These are phyloP conservation scores for Pterocles orientalis DNA, from an alignment of 2,113 vertebrate species.

Conservation along the genomic window DNA sequence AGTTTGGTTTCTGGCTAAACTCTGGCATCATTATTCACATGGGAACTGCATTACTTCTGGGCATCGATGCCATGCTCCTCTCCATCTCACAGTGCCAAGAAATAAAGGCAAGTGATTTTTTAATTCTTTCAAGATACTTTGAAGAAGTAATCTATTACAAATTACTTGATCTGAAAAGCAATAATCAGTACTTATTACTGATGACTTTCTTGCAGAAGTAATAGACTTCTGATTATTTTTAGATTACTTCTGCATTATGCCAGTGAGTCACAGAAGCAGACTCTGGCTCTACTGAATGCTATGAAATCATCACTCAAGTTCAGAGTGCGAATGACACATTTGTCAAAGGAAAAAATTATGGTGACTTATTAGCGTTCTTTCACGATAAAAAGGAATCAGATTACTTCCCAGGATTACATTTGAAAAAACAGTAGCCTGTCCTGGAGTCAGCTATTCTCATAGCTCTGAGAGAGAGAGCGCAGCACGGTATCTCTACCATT, in stretches of 20 bases:
- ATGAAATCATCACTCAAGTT: slow-evolving; percentile 54
- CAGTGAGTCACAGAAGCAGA: slow-evolving; percentile 52
- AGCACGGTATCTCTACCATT: not conserved
- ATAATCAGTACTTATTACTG: slow-evolving; percentile 68
- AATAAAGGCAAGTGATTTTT: slow-evolving; percentile 34
- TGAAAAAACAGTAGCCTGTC: slow-evolving; percentile 37
- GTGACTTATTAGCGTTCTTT: slow-evolving; percentile 53
- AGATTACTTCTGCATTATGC: slow-evolving; percentile 57
- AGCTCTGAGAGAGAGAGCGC: not conserved
- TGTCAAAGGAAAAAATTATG: slow-evolving; percentile 61
- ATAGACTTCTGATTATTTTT: slow-evolving; percentile 65
- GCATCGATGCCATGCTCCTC: not conserved
- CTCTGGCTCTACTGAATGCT: slow-evolving; percentile 33
- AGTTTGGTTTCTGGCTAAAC: not conserved
- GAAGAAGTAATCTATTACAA: slow-evolving; percentile 67
- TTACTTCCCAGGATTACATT: slow-evolving; percentile 44
- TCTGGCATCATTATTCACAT: not conserved
- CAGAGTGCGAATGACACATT: not conserved
- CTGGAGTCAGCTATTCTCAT: not conserved
- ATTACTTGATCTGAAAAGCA: slow-evolving; percentile 67
- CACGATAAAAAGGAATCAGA: not conserved
- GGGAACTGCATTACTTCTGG: not conserved
- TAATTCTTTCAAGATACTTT: slow-evolving; percentile 47
- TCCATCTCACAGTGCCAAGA: not conserved
- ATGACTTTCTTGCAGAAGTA: slow-evolving; percentile 69